Evolutionary conservation across 2,797 vertebrate species (phyloP).

Genomic region (Perodicticus potto): DNA sequence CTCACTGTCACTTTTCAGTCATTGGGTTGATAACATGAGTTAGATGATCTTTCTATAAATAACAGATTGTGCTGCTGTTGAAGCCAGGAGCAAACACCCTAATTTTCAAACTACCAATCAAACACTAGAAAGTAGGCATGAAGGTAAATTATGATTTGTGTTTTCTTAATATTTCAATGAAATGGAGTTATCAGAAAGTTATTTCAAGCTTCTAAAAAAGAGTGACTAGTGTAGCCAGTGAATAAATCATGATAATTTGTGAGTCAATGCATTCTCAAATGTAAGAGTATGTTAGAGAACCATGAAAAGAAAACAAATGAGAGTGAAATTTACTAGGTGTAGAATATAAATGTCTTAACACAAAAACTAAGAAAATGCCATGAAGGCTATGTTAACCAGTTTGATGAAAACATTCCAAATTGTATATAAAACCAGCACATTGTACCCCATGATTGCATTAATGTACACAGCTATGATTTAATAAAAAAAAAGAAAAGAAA

Average conservation of each 20-base stretch:
- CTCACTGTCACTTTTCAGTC: neutral
- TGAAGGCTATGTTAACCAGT: too few relatives aligned
- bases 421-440: too few relatives aligned
- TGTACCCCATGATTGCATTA: too few relatives aligned
- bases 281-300: neutral
- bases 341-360: too few relatives aligned
- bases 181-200: conserved; percentile 44
- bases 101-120: conserved; percentile 48
- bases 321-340: too few relatives aligned
- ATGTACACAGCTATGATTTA: too few relatives aligned
- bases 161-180: conserved; percentile 63
- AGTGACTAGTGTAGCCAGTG: neutral
- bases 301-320: neutral
- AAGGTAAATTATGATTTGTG: conserved; percentile 57
- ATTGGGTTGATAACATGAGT: neutral
- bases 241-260: conserved; percentile 53
- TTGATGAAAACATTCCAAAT: too few relatives aligned
- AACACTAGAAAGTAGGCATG: conserved; percentile 27
- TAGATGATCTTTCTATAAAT: neutral
- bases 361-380: too few relatives aligned
- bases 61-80: neutral
- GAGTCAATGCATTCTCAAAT: neutral
- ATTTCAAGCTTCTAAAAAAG: conserved; percentile 51
- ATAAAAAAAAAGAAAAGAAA: too few relatives aligned
- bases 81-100: neutral